Evolutionary conservation across 2,888 invertebrate genomes (phyloP), one percentile per base, ranked within the genome.

Genomic region (Hyposoter didymator): DNA sequence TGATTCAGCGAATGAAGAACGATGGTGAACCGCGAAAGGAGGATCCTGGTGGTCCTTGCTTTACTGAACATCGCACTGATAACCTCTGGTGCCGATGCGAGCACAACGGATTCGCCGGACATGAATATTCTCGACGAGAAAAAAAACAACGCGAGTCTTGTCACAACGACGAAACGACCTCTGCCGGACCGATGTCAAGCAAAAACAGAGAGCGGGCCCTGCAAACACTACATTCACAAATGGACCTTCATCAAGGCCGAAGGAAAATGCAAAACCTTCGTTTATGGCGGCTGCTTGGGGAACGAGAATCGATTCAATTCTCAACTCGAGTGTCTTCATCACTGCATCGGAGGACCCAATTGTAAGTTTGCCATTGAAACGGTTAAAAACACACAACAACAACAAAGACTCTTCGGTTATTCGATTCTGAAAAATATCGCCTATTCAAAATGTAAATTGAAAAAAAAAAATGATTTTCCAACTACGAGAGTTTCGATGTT

Each of bases 251-350:
- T 96, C 90, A 95, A 95, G 86, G 94, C 93, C 43, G 91, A 92
- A 66, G 93, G 92, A 52, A 93, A 95, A 64, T 96, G 96, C 92
- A 94, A 94, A 82, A 95, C 95, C 87, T 96, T 96, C 90, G 94
- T 95, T 22, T 96, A 96, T 95, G 96, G 96, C 72, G 96, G 96
- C 74, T 96, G 96, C 90, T 95, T 95, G 64, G 96, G 96, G 22
- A 96, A 96, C 91, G 95, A 95, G 88, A 96, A 96, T 92, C 94
- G 96, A 85, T 96, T 96, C 92, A 95, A 96, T 90, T 95, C 95
- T 22, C 96, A 96, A 92, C 94, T 95, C 43, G 96, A 96, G 89
- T 97, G 96, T 90, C 94, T 96, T 72, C 95, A 95, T 89, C 95
- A 95, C 87, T 97, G 96, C 92, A 93, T 95, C 84, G 95, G 95